These are phyloP conservation scores for Gallinago solitaria DNA, from an alignment of 2,797 vertebrate species.

Conservation along the genomic window DNA sequence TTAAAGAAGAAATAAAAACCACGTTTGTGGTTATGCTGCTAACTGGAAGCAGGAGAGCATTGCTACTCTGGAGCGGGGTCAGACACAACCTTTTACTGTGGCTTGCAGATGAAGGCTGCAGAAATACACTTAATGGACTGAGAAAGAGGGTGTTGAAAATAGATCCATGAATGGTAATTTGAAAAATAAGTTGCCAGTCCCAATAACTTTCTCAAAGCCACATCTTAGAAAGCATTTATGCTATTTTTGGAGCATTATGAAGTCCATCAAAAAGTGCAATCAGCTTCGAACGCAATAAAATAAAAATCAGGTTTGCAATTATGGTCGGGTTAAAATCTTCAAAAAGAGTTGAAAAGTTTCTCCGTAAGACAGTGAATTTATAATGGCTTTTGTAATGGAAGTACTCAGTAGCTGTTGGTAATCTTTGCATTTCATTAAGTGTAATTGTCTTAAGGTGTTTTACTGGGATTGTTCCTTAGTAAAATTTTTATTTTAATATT, in stretches of 20 bases:
- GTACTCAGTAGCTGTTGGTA: background rate
- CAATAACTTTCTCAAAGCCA: background rate
- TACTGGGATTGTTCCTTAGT: background rate
- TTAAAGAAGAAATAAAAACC: conserved; percentile 35
- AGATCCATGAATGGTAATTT: conserved; percentile 29
- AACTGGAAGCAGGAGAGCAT: conserved; percentile 52
- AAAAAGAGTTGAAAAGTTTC: background rate
- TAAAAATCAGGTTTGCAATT: conserved; percentile 50
- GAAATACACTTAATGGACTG: conserved; percentile 29
- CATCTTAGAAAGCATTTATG: conserved; percentile 19
- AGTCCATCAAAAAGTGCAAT: conserved; percentile 21
- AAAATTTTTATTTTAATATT: background rate
- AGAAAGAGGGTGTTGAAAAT: conserved; percentile 65
- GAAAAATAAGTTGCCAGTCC: conserved; percentile 47
- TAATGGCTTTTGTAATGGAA: conserved; percentile 24
- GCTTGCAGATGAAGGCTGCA: conserved; percentile 16
- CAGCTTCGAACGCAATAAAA: conserved; percentile 29
- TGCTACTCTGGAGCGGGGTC: conserved; percentile 37
- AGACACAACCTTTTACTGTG: conserved; percentile 53
- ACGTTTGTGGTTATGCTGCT: conserved; percentile 23
- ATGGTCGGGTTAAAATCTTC: background rate
- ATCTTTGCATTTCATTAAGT: conserved; percentile 29
- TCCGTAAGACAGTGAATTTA: background rate
- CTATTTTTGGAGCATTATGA: conserved; percentile 2
- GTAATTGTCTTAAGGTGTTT: conserved; percentile 31